Percentiles rank a stretch among this genome's conserved stretches.
Conservation (phyloP, 2,888 invertebrate genomes). For the Tetranychus truncatus region DNA sequence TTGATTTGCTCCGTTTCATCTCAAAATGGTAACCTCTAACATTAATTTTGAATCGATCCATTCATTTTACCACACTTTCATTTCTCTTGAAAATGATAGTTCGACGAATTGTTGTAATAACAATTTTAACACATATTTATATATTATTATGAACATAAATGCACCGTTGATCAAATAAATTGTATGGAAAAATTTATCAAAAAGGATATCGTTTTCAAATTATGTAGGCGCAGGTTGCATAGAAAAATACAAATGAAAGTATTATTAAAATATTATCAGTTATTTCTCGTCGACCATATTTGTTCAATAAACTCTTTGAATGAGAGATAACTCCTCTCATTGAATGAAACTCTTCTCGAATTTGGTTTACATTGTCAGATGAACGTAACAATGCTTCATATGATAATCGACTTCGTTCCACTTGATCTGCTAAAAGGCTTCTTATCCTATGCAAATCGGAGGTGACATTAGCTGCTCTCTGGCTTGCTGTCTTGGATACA, state of each 20-base stretch:
- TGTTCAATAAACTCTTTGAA: conserved; percentile 73
- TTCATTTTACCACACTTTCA: too few relatives aligned
- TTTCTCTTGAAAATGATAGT: too few relatives aligned
- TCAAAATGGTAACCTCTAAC: too few relatives aligned
- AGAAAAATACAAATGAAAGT: conserved; percentile 67
- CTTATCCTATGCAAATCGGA: conserved; percentile 63
- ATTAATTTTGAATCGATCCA: too few relatives aligned
- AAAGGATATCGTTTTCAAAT: conserved; percentile 13
- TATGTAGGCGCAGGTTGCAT: conserved; percentile 43
- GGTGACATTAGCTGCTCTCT: conserved; percentile 17
- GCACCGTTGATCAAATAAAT: too few relatives aligned
- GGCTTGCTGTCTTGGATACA: conserved; percentile 9
- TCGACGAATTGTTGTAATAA: too few relatives aligned
- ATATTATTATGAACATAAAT: too few relatives aligned
- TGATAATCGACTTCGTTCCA: conserved; percentile 65
- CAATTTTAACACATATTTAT: too few relatives aligned
- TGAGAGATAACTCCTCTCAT: conserved; percentile 72
- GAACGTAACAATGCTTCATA: conserved; percentile 47
- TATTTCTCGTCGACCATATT: conserved; percentile 79
- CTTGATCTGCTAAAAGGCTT: conserved; percentile 64
- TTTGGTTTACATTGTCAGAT: conserved; percentile 41
- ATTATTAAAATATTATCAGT: conserved; percentile 81
- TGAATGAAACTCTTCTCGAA: conserved; percentile 59
- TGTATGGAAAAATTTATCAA: background rate
- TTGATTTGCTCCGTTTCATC: too few relatives aligned